Evolutionary conservation across 2,113 vertebrate genomes (phyloP), one percentile per base, ranked within the genome.

Genomic region (Mugil cephalus): DNA sequence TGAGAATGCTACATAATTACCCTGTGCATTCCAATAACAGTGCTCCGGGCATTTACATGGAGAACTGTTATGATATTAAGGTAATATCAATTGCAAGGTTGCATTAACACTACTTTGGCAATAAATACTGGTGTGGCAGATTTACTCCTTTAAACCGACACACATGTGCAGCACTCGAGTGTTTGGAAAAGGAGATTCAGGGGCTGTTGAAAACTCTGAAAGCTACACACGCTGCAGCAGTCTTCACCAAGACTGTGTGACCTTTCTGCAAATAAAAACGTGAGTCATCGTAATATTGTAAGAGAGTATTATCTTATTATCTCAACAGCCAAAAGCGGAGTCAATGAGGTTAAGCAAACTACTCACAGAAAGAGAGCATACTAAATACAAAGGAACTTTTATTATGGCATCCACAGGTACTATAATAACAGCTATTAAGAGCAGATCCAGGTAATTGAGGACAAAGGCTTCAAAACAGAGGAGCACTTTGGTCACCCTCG

Each of bases 381-480:
- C 35, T 80, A 77, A 78, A 88, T 47, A 85, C 59, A 70, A 70
- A 82, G 46, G 36, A 30, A 39, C 61, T 69, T 79, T 85, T 74
- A 80, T 85, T 89, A 74, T 82, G 84, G 84, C 76, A 69, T 86
- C 74, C 79, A 83, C 67, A 59, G 56, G 53, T 61, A 36, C n/a
- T 64, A 30, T 17, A 19, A 52, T 38, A 87, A 85, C 87, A 88
- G 79, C 69, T 79, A 86, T 90, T 89, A 87, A 69, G 80, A 77
- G 77, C 58, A 46, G 48, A 76, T 80, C 53, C 82, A 54, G 52
- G 81, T 91, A 90, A 94, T 88, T 88, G 82, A 66, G 77, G 64
- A 81, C 73, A 78, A 86, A 91, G 55, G 59, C 69, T 92, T 88
- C 79, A 88, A 88, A 92, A 89, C 87, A 85, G 64, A 74, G 58